Evolutionary conservation across 2,113 vertebrate genomes (phyloP).

Genomic region (Pterophyllum scalare): DNA sequence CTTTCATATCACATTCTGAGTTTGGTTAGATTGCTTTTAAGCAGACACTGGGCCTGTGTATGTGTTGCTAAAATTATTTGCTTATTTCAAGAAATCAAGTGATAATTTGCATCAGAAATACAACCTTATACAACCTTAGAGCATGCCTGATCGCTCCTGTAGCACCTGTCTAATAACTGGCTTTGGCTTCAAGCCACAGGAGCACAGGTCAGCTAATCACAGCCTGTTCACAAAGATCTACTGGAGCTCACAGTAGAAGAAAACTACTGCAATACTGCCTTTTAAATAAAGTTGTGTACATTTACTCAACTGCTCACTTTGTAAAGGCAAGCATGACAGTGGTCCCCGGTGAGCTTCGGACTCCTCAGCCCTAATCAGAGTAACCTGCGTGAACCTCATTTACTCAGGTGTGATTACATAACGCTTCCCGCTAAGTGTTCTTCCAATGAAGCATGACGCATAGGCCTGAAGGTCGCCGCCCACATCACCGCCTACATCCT

Average conservation of each 20-base stretch:
- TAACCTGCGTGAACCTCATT: neutral
- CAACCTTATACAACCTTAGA: neutral
- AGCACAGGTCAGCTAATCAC: neutral
- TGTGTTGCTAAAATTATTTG: neutral
- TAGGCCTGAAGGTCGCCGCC: constrained; percentile 59
- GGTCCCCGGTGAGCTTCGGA: neutral
- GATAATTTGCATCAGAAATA: neutral
- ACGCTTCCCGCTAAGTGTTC: constrained; percentile 41
- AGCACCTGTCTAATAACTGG: neutral
- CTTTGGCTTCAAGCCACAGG: neutral
- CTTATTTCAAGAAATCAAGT: neutral
- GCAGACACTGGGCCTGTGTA: neutral
- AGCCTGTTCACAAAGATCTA: neutral
- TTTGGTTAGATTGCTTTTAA: neutral
- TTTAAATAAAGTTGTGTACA: constrained; percentile 7
- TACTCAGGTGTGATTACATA: constrained; percentile 45
- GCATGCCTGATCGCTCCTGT: neutral
- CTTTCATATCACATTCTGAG: neutral
- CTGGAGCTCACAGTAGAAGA: neutral
- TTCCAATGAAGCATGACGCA: constrained; percentile 60
- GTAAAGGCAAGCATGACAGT: neutral
- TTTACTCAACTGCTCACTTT: neutral
- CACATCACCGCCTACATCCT: constrained; percentile 59
- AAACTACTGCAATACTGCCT: neutral
- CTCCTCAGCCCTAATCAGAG: neutral